These are phyloP conservation scores for Istiophorus platypterus DNA, from an alignment of 2,113 vertebrate genomes.

Conservation along the genomic window DNA sequence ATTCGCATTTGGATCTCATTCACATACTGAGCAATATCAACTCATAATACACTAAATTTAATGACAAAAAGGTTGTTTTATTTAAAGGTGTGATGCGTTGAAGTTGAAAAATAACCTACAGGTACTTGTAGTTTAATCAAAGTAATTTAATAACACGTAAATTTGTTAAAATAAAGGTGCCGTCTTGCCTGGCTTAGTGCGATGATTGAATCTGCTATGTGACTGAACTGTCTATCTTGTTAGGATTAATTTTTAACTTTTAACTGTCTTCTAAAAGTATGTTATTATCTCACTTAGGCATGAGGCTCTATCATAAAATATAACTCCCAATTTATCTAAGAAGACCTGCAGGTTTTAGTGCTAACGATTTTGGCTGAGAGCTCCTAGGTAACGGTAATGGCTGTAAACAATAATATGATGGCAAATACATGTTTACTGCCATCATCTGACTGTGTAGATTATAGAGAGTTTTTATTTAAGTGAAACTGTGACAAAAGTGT, in stretches of 20 bases:
- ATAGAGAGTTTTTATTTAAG: conserved; percentile 23
- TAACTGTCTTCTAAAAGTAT: conserved; percentile 19
- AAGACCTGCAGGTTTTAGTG: background rate
- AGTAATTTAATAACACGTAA: background rate
- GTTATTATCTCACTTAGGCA: background rate
- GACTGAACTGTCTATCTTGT: background rate
- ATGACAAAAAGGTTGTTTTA: background rate
- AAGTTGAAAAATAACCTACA: background rate
- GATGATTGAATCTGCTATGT: background rate
- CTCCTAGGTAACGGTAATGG: background rate
- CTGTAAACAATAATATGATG: too few species aligned
- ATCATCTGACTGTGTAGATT: conserved; percentile 1
- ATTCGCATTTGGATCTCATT: background rate
- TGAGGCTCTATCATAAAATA: background rate
- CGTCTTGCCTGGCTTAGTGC: background rate
- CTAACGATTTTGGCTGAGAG: background rate
- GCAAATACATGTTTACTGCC: background rate
- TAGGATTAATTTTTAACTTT: background rate
- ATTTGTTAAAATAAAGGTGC: background rate
- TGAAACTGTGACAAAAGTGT: conserved; percentile 14
- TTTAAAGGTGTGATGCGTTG: background rate
- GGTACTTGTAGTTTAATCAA: background rate
- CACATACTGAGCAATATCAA: background rate
- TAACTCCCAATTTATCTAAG: background rate
- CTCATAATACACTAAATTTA: background rate